Conservation (phyloP, 2,888 invertebrate species). For the Dyspetes luteomarginatus region DNA sequence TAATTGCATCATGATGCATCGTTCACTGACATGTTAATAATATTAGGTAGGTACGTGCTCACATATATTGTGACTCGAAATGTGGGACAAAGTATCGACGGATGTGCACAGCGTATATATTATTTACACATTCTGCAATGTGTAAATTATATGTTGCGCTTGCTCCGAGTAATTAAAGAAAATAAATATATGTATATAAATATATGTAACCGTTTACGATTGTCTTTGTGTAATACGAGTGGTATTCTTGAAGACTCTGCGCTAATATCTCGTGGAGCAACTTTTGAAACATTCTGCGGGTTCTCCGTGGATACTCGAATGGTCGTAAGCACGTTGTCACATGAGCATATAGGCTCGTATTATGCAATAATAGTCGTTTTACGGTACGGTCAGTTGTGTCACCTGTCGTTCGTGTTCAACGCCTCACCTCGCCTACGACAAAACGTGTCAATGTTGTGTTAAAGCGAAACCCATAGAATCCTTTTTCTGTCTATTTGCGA, state of each 20-base stretch:
- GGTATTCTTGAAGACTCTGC: slow-evolving; percentile 4
- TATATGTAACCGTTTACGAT: slow-evolving; percentile 20
- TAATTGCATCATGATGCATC: slow-evolving; percentile 2
- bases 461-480: not conserved
- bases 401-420: slow-evolving; percentile 26
- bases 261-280: slow-evolving; percentile 47
- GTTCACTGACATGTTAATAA: slow-evolving; percentile 25
- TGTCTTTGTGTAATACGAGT: not conserved
- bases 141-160: too few species aligned
- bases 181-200: slow-evolving; percentile 1
- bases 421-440: slow-evolving; percentile 1
- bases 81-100: slow-evolving; percentile 10
- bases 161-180: slow-evolving; percentile 10
- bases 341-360: slow-evolving; percentile 17
- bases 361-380: slow-evolving; percentile 47
- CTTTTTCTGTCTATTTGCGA: not conserved
- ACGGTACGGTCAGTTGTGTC: slow-evolving; percentile 53
- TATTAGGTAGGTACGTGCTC: not conserved
- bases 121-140: too few species aligned
- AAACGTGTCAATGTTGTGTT: slow-evolving; percentile 25
- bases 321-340: slow-evolving; percentile 14
- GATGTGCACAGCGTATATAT: not conserved
- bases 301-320: slow-evolving; percentile 16
- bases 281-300: slow-evolving; percentile 33
- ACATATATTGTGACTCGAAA: slow-evolving; percentile 11